Base-by-base conservation (phyloP, 2,888 invertebrate species). In the Cynaeus angustus region DNA sequence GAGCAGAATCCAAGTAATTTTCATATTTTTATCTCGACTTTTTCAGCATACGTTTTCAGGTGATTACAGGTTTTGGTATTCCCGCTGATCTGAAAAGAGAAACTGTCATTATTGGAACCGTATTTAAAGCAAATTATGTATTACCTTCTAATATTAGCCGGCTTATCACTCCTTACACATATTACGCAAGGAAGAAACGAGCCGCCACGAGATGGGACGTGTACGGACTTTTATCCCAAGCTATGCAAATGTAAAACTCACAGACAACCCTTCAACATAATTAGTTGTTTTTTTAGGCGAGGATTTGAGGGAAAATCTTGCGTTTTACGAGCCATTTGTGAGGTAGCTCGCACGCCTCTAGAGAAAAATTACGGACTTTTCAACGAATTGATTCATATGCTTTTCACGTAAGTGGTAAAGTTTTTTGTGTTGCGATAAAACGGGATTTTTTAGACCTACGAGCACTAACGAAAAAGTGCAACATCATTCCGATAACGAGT, bases 241-340 rank as follows among this genome's bases (percentile, higher is more conserved):
- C 89, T 82, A 86, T 87, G 33, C 87, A 89, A 78, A 87, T 88
- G 90, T 91, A 84, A 80, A 80, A n/a, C 26, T 26, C 10, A 5
- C 30, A 50, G 52, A 28, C 7, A 33, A 33, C n/a, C 33, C 7
- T 9, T n/a, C 1, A 2, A 33, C 3, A 6, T 33, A 33, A 33
- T 33, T 33, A 33, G 9, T 55, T 33, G 6, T 53, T 13, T 56
- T 56, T 56, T 12, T 30, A 64, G 78, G 92, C 21, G 88, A 88
- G 66, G 91, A 91, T 1, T 88, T 66, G 91, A 91, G 38, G 92
- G 92, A 0, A 88, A 88, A 9, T 82, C 86, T 0, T 93, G 93
- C 78, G 85, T 93, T 10, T 82, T 91, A 56, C 88, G 88, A 73
- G 88, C 90, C 52, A 88, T 93, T 43, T 93, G 93, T 75, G 90